A percentile compares a stretch with the other conserved stretches of the same genome.
These are phyloP conservation scores for Drosophila navojoa DNA, from an alignment of 1,140 invertebrate genomes.

Conservation along the genomic window DNA sequence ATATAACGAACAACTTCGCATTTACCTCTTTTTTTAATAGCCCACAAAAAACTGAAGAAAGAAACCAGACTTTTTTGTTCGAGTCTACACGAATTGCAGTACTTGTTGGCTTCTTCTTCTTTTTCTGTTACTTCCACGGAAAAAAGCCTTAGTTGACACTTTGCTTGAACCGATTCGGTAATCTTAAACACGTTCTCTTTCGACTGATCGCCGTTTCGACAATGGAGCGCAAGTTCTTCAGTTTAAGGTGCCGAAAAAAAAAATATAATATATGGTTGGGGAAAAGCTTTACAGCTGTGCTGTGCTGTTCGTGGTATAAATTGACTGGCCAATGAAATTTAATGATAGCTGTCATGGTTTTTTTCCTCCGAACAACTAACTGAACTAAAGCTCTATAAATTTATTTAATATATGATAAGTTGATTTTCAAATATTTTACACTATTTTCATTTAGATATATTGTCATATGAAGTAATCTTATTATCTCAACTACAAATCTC, in stretches of 20 bases:
- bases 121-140: conserved; percentile 40
- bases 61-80: conserved; percentile 28
- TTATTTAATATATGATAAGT: no score
- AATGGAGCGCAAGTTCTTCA: conserved; percentile 29
- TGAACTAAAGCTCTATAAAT: no score
- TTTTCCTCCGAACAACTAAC: neutral
- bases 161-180: conserved; percentile 49
- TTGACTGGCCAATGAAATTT: conserved; percentile 24
- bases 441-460: no score
- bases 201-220: conserved; percentile 14
- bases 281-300: conserved; percentile 2
- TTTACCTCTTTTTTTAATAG: conserved; percentile 32
- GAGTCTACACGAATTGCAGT: neutral
- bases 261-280: conserved; percentile 14
- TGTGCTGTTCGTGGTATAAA: neutral
- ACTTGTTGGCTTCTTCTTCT: conserved; percentile 13
- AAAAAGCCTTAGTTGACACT: conserved; percentile 68
- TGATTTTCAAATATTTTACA: no score
- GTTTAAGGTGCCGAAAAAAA: conserved; percentile 6
- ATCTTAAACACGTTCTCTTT: conserved; percentile 47
- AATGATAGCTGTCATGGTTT: conserved; percentile 39
- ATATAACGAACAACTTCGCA: conserved; percentile 12
- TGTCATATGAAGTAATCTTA: neutral
- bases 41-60: neutral
- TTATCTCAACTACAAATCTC: neutral